Conservation (phyloP, 2,797 vertebrate genomes). For the Merluccius polli region DNA sequence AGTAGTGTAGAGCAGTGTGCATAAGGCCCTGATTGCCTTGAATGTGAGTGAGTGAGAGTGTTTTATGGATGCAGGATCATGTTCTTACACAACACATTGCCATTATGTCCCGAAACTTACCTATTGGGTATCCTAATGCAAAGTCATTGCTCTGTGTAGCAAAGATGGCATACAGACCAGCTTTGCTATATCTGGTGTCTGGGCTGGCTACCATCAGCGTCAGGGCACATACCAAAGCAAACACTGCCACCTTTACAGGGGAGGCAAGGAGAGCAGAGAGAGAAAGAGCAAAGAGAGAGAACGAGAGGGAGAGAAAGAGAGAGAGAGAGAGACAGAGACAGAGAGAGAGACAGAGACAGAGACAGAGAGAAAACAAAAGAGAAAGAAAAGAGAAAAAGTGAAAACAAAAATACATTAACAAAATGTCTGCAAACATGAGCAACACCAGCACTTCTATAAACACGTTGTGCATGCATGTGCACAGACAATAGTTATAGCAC, state of each 20-base stretch:
- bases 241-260: constrained; percentile 73
- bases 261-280: neutral
- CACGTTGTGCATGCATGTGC: neutral
- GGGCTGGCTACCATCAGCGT: constrained; percentile 87
- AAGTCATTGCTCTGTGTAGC: constrained; percentile 99
- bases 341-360: no score
- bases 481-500: neutral
- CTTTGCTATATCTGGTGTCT: constrained; percentile 87
- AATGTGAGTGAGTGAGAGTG: neutral
- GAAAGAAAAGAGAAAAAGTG: no score
- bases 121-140: constrained; percentile 94
- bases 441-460: neutral
- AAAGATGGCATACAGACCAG: constrained; percentile 94
- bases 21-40: neutral
- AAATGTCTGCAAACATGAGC: neutral
- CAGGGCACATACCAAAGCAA: constrained; percentile 84
- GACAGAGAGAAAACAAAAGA: no score
- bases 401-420: neutral
- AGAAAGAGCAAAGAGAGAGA: neutral
- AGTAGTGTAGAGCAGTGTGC: neutral
- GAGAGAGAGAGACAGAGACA: neutral
- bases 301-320: neutral
- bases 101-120: constrained; percentile 67
- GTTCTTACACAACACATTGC: neutral
- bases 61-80: neutral